Evolutionary conservation across 2,797 vertebrate species (phyloP).

Genomic region (Gouania willdenowi): DNA sequence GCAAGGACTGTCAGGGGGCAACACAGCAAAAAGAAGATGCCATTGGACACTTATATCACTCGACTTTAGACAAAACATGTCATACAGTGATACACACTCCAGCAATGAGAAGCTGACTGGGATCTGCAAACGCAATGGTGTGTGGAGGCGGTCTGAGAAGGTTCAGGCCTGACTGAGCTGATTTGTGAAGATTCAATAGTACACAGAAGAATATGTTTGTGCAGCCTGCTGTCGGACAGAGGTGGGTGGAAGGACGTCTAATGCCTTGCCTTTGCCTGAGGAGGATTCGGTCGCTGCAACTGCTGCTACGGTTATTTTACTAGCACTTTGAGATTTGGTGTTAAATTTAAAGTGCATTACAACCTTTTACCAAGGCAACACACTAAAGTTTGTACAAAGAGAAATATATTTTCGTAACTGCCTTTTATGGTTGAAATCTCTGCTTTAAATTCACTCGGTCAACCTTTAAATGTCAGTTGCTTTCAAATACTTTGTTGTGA

Average conservation of each 20-base stretch:
- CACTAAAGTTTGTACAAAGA: too few relatives aligned
- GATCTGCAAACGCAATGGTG: constrained; percentile 42
- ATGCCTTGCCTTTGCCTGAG: constrained; percentile 42
- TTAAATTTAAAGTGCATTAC: constrained; percentile 43
- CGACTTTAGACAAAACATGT: constrained; percentile 48
- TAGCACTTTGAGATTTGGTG: too few relatives aligned
- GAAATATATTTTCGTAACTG: constrained; percentile 28
- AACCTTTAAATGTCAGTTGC: constrained; percentile 27
- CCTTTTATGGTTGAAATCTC: constrained; percentile 23
- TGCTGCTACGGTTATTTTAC: constrained; percentile 56
- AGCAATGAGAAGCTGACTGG: constrained; percentile 27
- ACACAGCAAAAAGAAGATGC: constrained; percentile 26
- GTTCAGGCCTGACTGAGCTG: constrained; percentile 28
- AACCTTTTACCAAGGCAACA: too few relatives aligned
- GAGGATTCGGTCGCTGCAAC: constrained; percentile 47
- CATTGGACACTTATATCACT: constrained; percentile 21
- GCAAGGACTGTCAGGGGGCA: constrained; percentile 29
- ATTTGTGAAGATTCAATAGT: constrained; percentile 51
- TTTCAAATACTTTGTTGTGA: too few relatives aligned
- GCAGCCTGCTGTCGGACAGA: constrained; percentile 25
- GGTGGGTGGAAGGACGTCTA: constrained; percentile 2
- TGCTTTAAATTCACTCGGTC: constrained; percentile 27
- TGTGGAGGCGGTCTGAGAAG: constrained; percentile 32
- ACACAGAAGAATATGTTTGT: constrained; percentile 51
- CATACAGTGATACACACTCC: constrained; percentile 31